Conservation (phyloP, 2,888 invertebrate species). For the Imbricaverruca yamaguchii region DNA sequence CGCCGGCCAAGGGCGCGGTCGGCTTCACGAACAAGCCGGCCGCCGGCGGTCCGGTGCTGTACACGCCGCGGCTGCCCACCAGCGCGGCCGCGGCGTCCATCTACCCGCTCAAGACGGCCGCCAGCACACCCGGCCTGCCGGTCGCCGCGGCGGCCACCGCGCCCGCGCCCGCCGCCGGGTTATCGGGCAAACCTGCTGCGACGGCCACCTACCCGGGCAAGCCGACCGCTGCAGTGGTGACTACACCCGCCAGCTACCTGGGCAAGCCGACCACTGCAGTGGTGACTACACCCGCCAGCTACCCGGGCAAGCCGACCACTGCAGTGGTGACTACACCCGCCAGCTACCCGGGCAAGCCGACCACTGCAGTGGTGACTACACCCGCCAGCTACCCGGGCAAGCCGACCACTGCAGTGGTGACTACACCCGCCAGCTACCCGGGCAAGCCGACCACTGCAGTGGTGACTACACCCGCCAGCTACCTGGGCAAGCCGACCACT, state of each 20-base stretch:
- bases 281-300: no score
- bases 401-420: neutral
- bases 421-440: neutral
- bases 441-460: neutral
- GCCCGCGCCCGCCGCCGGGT: neutral
- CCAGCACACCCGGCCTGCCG: neutral
- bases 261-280: no score
- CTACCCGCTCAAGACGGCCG: neutral
- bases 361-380: no score
- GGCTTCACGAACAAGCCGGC: neutral
- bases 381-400: neutral
- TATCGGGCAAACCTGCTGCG: neutral
- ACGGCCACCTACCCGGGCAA: neutral
- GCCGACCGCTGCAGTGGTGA: neutral
- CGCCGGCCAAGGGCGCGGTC: neutral
- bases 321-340: neutral
- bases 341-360: neutral
- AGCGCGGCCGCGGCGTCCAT: neutral
- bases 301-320: neutral
- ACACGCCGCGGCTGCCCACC: neutral
- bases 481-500: neutral
- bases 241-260: no score
- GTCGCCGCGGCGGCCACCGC: neutral
- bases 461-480: no score
- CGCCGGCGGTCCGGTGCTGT: neutral